Evolutionary conservation across 2,797 vertebrate genomes (phyloP).

Genomic region (Pseudomugil tenellus): DNA sequence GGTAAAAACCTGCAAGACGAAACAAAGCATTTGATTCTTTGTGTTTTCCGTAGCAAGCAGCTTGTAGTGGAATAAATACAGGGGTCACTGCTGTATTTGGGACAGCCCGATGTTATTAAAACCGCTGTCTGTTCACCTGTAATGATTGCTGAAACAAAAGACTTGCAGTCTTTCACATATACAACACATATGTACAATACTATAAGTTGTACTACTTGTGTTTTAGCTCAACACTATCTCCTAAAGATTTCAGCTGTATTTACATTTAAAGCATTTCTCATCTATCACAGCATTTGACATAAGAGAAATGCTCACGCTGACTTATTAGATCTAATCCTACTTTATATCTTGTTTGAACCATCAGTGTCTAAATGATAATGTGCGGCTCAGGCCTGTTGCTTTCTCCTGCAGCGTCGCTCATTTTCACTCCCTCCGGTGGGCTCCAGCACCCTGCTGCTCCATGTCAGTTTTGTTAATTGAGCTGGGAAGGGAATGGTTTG

Average conservation of each 20-base stretch:
- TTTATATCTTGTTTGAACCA: no score
- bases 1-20: slow-evolving; percentile 42
- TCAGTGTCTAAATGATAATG: no score
- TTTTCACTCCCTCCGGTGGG: background rate
- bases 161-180: background rate
- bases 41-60: slow-evolving; percentile 20
- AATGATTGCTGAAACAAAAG: background rate
- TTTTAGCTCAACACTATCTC: no score
- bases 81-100: background rate
- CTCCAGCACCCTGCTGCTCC: background rate
- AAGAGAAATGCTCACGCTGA: no score
- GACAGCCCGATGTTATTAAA: background rate
- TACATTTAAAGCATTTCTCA: no score
- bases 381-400: no score
- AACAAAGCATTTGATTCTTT: slow-evolving; percentile 46
- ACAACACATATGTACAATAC: background rate
- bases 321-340: no score
- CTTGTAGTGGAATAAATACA: slow-evolving; percentile 6
- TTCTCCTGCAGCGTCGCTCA: background rate
- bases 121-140: background rate
- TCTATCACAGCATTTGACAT: no score
- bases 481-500: background rate
- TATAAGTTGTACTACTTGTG: no score
- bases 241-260: no score
- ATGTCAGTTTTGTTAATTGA: background rate